phyloP scores from a whole-genome alignment of 2,113 vertebrate genomes.

The Herpailurus yagouaroundi region DNA sequence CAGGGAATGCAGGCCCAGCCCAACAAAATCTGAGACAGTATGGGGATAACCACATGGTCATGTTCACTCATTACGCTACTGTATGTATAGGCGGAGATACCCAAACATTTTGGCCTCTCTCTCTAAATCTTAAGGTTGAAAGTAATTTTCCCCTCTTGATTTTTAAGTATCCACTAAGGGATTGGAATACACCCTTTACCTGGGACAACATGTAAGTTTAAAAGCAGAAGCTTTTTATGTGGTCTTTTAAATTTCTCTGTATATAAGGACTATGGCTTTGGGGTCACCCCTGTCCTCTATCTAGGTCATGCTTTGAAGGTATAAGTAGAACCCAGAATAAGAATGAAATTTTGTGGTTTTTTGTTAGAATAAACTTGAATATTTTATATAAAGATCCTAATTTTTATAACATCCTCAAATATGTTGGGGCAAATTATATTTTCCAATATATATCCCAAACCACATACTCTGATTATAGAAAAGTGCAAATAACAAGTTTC shows the following conservation, averaged over 20 bases:
- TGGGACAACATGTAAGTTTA: not conserved
- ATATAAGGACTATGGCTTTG: not conserved
- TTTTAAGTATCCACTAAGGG: not conserved
- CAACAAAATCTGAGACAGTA: not conserved
- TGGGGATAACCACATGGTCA: not conserved
- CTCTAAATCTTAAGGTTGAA: not conserved
- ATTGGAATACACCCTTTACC: not conserved
- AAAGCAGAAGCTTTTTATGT: not conserved
- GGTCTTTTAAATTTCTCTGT: not conserved
- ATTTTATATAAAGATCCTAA: constrained; percentile 26
- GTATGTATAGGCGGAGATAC: not conserved
- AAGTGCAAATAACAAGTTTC: not conserved
- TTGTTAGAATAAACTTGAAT: not conserved
- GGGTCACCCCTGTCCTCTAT: not conserved
- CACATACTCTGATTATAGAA: not conserved
- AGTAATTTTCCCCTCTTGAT: not conserved
- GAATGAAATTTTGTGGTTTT: not conserved
- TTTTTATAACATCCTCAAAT: constrained; percentile 25
- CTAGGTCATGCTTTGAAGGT: not conserved
- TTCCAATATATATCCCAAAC: not conserved
- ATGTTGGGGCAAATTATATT: not conserved
- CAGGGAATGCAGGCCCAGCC: not conserved
- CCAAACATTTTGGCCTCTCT: not conserved
- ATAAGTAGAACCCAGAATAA: not conserved
- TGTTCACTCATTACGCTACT: not conserved